Evolutionary conservation across 2,888 invertebrate genomes (phyloP).

Genomic region (Caenorhabditis sp.): DNA sequence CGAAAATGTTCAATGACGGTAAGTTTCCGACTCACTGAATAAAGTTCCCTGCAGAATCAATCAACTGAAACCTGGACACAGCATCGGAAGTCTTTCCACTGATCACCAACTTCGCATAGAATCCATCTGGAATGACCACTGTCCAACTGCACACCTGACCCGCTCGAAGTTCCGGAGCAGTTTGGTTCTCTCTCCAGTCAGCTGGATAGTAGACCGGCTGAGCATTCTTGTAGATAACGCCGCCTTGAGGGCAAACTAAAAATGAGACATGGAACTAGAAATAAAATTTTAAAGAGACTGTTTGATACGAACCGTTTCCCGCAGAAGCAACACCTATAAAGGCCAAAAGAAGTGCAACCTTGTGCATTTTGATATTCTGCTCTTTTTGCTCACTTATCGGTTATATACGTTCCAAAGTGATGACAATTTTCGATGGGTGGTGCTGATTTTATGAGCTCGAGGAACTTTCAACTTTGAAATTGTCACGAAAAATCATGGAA

Average conservation of each 20-base stretch:
- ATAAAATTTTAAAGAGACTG: too few relatives aligned
- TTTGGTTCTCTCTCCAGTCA: conserved; percentile 27
- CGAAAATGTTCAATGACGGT: neutral
- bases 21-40: conserved; percentile 12
- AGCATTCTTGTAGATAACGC: conserved; percentile 10
- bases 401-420: too few relatives aligned
- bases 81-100: conserved; percentile 19
- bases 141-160: conserved; percentile 38
- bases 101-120: conserved; percentile 35
- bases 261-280: too few relatives aligned
- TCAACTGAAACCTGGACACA: conserved; percentile 13
- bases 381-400: neutral
- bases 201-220: conserved; percentile 29
- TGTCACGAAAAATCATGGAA: neutral
- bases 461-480: neutral
- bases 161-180: conserved; percentile 12
- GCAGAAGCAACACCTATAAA: neutral
- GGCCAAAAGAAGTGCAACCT: neutral
- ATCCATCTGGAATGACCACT: conserved; percentile 31
- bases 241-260: conserved; percentile 1
- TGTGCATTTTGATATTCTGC: neutral
- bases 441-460: too few relatives aligned
- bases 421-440: neutral
- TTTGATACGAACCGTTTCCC: too few relatives aligned
- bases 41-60: conserved; percentile 37